Evolutionary conservation across 2,888 invertebrate species (phyloP), one percentile per base, ranked within the genome.

Genomic region (Ophonus ardosiacus): DNA sequence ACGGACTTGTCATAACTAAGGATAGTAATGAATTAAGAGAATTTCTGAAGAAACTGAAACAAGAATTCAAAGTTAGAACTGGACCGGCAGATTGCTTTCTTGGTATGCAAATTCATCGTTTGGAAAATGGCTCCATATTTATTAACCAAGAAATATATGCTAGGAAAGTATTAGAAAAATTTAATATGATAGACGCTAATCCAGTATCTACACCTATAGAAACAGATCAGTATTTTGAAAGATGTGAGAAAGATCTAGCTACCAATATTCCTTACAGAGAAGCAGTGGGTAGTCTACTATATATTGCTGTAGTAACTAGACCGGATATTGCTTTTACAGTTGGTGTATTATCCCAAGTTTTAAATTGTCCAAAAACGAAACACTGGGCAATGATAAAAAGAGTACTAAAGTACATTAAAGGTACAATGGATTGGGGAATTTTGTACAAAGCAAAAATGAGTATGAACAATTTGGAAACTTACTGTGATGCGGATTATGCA

Each of bases 401-500:
- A 81, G 59, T 81, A 17, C n/a, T 71, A 6, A 57, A 61, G 18
- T 81, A 81, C n/a, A 57, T 81, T 40, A 81, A 63, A 81, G 65
- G 63, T 21, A 82, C 71, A 57, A 80, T 21, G 10, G 31, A 81
- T 15, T 31, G 31, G 56, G 24, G 81, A 63, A 63, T 68, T 59
- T 17, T 81, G 59, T 68, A 61, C 74, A 21, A 87, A 83, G 38
- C 17, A 56, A 61, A 61, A 57, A n/a, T 31, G 13, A 84, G 13
- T n/a, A 43, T 21, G 31, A 24, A 74, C 17, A 51, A 74, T n/a
- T 76, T 88, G 8, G 68, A 86, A 81, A 81, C 83, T 13, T 88
- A 86, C 63, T 82, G 82, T 68, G 86, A 87, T 61, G 86, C 86
- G 5, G 87, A 87, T 74, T 81, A 84, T 84, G 86, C 82, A 7